These are phyloP conservation scores for Noturus placidus DNA, from an alignment of 2,113 vertebrate species.

Conservation along the genomic window DNA sequence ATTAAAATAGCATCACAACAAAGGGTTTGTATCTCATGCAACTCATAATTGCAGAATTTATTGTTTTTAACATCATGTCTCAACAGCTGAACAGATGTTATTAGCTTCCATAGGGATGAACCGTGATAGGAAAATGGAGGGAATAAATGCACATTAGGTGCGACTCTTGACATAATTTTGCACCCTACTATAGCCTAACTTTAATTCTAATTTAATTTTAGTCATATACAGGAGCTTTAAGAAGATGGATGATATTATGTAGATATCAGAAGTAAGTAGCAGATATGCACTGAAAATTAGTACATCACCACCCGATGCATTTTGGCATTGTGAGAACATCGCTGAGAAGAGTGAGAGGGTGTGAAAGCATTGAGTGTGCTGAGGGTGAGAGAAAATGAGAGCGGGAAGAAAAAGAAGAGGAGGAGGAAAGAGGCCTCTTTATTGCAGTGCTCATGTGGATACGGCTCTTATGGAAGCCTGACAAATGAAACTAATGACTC, in stretches of 20 bases:
- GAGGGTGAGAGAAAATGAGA: constrained; percentile 25
- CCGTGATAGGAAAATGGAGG: neutral
- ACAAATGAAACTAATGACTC: constrained; percentile 72
- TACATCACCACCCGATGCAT: constrained; percentile 35
- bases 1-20: constrained; percentile 2
- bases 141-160: neutral
- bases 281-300: constrained; percentile 38
- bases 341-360: constrained; percentile 23
- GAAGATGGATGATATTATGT: neutral
- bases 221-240: neutral
- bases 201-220: neutral
- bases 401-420: constrained; percentile 24
- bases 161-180: neutral
- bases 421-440: constrained; percentile 56
- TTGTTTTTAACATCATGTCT: constrained; percentile 5
- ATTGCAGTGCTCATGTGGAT: constrained; percentile 62
- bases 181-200: neutral
- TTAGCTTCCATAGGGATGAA: constrained; percentile 20
- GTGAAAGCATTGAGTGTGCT: constrained; percentile 14
- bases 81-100: constrained; percentile 17
- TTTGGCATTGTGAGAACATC: constrained; percentile 37
- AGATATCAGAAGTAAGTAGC: constrained; percentile 20
- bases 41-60: neutral
- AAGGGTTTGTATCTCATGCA: neutral
- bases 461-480: constrained; percentile 62